These are phyloP conservation scores for Drosophila baimaii DNA, from an alignment of 1,140 invertebrate species.

Conservation along the genomic window DNA sequence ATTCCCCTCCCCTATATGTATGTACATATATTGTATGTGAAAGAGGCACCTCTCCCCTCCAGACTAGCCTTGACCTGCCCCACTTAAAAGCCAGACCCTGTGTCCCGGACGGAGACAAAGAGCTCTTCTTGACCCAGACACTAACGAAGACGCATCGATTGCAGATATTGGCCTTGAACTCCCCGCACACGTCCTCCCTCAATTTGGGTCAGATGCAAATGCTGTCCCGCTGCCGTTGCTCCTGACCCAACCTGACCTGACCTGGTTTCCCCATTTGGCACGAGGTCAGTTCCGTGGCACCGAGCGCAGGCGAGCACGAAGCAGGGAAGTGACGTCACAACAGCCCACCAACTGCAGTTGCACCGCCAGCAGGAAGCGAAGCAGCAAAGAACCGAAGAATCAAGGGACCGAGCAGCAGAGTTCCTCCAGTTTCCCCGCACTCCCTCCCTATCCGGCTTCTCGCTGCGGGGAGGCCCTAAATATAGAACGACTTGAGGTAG, in stretches of 20 bases:
- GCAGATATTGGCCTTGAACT: slow-evolving; percentile 46
- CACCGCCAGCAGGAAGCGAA: slow-evolving; percentile 10
- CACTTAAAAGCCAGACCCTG: background rate
- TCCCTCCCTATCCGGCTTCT: slow-evolving; percentile 19
- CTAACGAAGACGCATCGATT: slow-evolving; percentile 28
- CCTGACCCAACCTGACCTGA: slow-evolving; percentile 40
- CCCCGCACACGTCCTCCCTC: slow-evolving; percentile 15
- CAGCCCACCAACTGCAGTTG: slow-evolving; percentile 27
- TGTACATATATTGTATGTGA: background rate
- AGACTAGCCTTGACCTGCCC: slow-evolving; percentile 29
- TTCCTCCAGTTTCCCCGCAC: slow-evolving; percentile 7
- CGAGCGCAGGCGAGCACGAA: slow-evolving; percentile 35
- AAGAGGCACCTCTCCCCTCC: background rate
- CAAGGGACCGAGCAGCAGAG: slow-evolving; percentile 4
- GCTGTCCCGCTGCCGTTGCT: slow-evolving; percentile 19
- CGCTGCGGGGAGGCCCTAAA: slow-evolving; percentile 60
- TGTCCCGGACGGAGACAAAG: slow-evolving; percentile 9
- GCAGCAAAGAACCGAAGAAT: background rate
- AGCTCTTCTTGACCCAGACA: slow-evolving; percentile 34
- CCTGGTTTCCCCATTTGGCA: slow-evolving; percentile 49
- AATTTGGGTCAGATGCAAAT: slow-evolving; percentile 51
- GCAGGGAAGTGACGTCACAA: slow-evolving; percentile 28
- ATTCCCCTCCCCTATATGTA: background rate
- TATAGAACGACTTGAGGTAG: slow-evolving; percentile 80
- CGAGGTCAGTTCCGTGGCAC: slow-evolving; percentile 42